phyloP scores from a whole-genome alignment of 2,888 invertebrate genomes.

The Himalopsyche tibetana region DNA sequence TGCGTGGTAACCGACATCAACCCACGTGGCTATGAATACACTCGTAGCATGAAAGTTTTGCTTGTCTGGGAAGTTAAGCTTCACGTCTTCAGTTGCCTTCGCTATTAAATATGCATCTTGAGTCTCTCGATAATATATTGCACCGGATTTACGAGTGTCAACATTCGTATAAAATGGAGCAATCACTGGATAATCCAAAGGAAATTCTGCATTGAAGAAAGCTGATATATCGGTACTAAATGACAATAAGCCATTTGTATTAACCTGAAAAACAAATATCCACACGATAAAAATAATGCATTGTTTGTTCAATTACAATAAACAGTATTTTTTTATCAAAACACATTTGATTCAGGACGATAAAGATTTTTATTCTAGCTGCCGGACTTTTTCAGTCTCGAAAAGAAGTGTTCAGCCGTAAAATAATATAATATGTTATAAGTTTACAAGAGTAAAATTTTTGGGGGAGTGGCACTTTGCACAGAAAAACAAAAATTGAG shows the following conservation, averaged over 20 bases:
- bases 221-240: conserved; percentile 92
- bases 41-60: conserved; percentile 85
- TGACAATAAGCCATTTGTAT: conserved; percentile 92
- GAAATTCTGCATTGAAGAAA: conserved; percentile 92
- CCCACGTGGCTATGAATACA: conserved; percentile 94
- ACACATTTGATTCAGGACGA: too few species aligned
- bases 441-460: too few species aligned
- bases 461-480: too few species aligned
- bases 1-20: conserved; percentile 87
- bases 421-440: too few species aligned
- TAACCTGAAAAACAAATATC: conserved; percentile 81
- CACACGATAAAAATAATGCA: neutral
- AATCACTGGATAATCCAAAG: conserved; percentile 91
- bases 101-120: conserved; percentile 78
- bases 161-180: conserved; percentile 95
- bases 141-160: conserved; percentile 85
- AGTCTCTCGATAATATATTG: conserved; percentile 85
- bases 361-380: too few species aligned
- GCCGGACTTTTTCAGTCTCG: too few species aligned
- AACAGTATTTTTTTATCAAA: too few species aligned
- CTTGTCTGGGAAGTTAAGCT: conserved; percentile 84
- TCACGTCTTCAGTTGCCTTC: conserved; percentile 84
- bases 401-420: too few species aligned
- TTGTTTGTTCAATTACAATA: neutral
- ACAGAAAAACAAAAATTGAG: too few species aligned